These are phyloP conservation scores for Circaetus cinerascens DNA, from an alignment of 2,113 vertebrate genomes.

Conservation along the genomic window DNA sequence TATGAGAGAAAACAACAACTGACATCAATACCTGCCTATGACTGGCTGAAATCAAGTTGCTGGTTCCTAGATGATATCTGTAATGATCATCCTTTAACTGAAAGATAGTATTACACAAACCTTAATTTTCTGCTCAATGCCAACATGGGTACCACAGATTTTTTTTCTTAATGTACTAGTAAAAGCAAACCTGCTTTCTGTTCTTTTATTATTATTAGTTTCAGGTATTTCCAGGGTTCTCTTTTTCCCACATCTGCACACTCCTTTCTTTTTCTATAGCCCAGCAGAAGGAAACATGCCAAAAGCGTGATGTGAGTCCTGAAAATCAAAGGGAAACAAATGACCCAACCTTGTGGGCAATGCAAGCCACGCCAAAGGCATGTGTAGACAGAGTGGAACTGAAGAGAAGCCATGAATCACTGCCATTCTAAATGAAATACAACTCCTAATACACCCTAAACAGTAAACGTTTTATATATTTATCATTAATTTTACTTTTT, in stretches of 20 bases:
- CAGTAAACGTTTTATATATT: neutral
- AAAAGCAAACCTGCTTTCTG: neutral
- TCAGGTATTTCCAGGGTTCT: neutral
- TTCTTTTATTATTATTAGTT: neutral
- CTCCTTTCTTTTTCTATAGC: neutral
- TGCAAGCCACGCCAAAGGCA: neutral
- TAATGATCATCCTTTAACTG: neutral
- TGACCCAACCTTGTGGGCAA: neutral
- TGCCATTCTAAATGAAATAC: neutral
- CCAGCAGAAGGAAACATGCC: neutral
- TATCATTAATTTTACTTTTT: slow-evolving; percentile 3
- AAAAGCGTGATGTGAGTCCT: neutral
- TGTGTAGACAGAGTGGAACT: neutral
- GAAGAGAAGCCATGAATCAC: neutral
- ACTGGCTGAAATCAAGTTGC: neutral
- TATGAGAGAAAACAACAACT: neutral
- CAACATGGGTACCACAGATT: neutral
- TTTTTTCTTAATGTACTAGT: neutral
- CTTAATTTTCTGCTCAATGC: neutral
- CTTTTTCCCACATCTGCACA: neutral
- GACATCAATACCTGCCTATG: neutral
- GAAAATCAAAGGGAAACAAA: slow-evolving; percentile 7
- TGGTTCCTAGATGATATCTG: neutral
- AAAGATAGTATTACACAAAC: neutral
- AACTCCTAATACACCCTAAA: neutral